phyloP scores from a whole-genome alignment of 2,888 invertebrate genomes.

The Oscheius sp. region DNA sequence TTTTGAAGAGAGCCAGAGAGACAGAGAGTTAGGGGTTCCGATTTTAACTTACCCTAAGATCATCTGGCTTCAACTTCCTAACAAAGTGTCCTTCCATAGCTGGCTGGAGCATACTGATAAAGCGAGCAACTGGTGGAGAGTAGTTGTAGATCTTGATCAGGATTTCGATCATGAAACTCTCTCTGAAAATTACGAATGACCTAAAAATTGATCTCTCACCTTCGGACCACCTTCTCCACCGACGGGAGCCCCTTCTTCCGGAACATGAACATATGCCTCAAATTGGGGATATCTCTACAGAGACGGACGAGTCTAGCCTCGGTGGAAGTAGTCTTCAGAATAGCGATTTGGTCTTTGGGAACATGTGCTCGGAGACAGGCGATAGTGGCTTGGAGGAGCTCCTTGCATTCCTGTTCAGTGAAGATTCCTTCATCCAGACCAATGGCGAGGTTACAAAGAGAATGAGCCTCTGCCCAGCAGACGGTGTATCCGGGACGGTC shows the following conservation, averaged over 20 bases:
- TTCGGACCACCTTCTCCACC: constrained; percentile 32
- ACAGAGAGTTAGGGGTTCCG: background rate
- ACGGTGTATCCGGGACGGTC: constrained; percentile 25
- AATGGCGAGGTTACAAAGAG: constrained; percentile 32
- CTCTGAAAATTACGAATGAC: background rate
- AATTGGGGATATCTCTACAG: constrained; percentile 21
- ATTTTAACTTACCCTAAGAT: constrained; percentile 6
- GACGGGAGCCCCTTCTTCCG: constrained; percentile 35
- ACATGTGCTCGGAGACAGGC: constrained; percentile 37
- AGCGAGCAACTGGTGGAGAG: constrained; percentile 5
- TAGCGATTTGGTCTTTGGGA: constrained; percentile 37
- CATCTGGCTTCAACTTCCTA: constrained; percentile 16
- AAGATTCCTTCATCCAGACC: constrained; percentile 10
- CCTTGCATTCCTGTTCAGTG: constrained; percentile 23
- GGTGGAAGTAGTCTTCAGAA: constrained; percentile 38
- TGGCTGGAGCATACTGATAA: constrained; percentile 6
- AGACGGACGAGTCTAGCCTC: constrained; percentile 37
- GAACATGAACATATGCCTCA: constrained; percentile 45
- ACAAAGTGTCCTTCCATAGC: constrained; percentile 4
- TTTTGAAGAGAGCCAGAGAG: background rate
- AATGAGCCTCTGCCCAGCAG: constrained; percentile 38
- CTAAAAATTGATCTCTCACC: constrained; percentile 10
- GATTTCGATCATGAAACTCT: background rate
- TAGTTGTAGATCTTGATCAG: background rate
- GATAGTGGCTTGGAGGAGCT: constrained; percentile 22